phyloP scores from a whole-genome alignment of 2,888 invertebrate species.

The Acanthacorydalis orientalis region DNA sequence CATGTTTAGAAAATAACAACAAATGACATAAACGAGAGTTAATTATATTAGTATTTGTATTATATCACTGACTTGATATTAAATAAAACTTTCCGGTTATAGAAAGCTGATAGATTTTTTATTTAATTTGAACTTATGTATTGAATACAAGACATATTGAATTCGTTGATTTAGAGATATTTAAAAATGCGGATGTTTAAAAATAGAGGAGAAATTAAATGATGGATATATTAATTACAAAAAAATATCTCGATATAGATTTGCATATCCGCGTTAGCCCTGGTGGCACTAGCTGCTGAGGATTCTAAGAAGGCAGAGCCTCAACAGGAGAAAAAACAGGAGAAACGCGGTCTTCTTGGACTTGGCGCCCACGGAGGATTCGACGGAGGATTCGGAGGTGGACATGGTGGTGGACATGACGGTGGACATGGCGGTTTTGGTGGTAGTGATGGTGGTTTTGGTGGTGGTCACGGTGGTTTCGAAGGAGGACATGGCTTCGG shows the following conservation, averaged over 20 bases:
- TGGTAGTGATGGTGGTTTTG: slow-evolving; percentile 14
- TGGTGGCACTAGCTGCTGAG: slow-evolving; percentile 25
- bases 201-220: too few relatives aligned
- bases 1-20: too few relatives aligned
- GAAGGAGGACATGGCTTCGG: slow-evolving; percentile 12
- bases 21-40: too few relatives aligned
- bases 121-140: too few relatives aligned
- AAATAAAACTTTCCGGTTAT: too few relatives aligned
- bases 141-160: too few relatives aligned
- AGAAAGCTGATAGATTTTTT: too few relatives aligned
- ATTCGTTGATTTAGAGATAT: too few relatives aligned
- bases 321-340: slow-evolving; percentile 48
- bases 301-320: slow-evolving; percentile 21
- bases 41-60: too few relatives aligned
- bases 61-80: too few relatives aligned
- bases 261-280: slow-evolving; percentile 21
- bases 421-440: slow-evolving; percentile 10
- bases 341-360: slow-evolving; percentile 59
- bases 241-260: slow-evolving; percentile 13
- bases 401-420: slow-evolving; percentile 36
- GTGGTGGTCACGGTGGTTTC: slow-evolving; percentile 14
- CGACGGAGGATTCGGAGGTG: slow-evolving; percentile 39
- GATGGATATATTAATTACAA: too few relatives aligned
- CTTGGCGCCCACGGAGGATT: slow-evolving; percentile 26
- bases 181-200: too few relatives aligned